These are phyloP conservation scores for Scleropages formosus DNA, from an alignment of 2,797 vertebrate genomes.

Conservation along the genomic window DNA sequence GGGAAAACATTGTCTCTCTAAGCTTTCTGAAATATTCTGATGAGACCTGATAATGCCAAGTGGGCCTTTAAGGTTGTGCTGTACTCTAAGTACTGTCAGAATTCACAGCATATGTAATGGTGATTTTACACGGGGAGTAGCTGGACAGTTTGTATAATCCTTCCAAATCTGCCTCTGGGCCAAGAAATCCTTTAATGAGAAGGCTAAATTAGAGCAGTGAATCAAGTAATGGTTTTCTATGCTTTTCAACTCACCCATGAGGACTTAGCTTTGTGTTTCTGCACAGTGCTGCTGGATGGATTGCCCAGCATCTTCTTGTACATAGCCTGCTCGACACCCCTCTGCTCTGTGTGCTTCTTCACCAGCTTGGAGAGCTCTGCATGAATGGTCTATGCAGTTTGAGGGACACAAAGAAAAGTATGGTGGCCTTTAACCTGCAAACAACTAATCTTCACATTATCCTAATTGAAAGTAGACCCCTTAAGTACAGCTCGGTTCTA, in stretches of 20 bases:
- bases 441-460: too few relatives aligned
- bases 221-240: neutral
- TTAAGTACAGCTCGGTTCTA: too few relatives aligned
- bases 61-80: neutral
- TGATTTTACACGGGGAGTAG: neutral
- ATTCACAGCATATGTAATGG: neutral
- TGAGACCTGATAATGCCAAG: too few relatives aligned
- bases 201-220: neutral
- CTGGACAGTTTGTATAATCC: neutral
- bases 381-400: slow-evolving; percentile 81
- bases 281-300: slow-evolving; percentile 45
- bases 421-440: too few relatives aligned
- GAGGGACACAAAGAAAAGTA: too few relatives aligned
- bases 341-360: slow-evolving; percentile 88
- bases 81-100: neutral
- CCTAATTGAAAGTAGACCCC: too few relatives aligned
- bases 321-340: slow-evolving; percentile 86
- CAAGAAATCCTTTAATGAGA: neutral
- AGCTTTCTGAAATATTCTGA: too few relatives aligned
- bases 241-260: slow-evolving; percentile 78
- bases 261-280: slow-evolving; percentile 68
- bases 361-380: slow-evolving; percentile 91
- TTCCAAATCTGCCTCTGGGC: slow-evolving; percentile 1
- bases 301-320: slow-evolving; percentile 98
- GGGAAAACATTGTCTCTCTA: neutral